phyloP scores from a whole-genome alignment of 1,140 invertebrate species.

The Drosophila melanica region DNA sequence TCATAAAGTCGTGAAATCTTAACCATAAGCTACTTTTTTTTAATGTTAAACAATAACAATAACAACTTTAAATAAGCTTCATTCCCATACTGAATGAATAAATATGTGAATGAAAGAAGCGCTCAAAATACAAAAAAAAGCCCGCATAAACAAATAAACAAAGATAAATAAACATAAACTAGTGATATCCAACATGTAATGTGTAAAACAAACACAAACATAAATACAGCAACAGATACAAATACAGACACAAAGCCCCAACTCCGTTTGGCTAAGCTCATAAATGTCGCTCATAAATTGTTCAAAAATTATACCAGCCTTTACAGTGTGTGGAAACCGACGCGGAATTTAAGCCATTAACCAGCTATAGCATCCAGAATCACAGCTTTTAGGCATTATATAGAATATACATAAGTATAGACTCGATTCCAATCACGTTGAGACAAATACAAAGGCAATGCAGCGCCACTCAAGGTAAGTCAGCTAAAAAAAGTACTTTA shows the following conservation, averaged over 20 bases:
- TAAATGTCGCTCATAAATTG: conserved; percentile 63
- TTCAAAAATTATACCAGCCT: conserved; percentile 40
- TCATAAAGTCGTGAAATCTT: conserved; percentile 54
- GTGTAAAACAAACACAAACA: conserved; percentile 66
- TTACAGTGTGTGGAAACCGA: conserved; percentile 50
- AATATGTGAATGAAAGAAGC: conserved; percentile 44
- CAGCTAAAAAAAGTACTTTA: not conserved
- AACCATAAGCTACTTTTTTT: conserved; percentile 71
- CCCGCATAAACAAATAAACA: conserved; percentile 46
- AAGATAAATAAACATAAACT: conserved; percentile 70
- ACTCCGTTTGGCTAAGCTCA: conserved; percentile 43
- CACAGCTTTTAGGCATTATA: conserved; percentile 18
- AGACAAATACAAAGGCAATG: conserved; percentile 67
- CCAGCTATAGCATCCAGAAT: conserved; percentile 40
- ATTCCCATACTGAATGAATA: conserved; percentile 26
- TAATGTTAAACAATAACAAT: conserved; percentile 42
- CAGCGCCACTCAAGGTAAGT: conserved; percentile 66
- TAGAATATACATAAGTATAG: conserved; percentile 28
- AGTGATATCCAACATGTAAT: conserved; percentile 68
- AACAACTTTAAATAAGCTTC: conserved; percentile 25
- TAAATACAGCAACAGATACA: conserved; percentile 23
- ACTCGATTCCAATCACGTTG: conserved; percentile 43
- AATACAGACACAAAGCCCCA: conserved; percentile 14
- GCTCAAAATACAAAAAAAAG: conserved; percentile 7
- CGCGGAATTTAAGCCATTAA: conserved; percentile 44